Evolutionary conservation across 2,888 invertebrate genomes (phyloP), one percentile per base, ranked within the genome.

Genomic region (Halocaridina rubra): DNA sequence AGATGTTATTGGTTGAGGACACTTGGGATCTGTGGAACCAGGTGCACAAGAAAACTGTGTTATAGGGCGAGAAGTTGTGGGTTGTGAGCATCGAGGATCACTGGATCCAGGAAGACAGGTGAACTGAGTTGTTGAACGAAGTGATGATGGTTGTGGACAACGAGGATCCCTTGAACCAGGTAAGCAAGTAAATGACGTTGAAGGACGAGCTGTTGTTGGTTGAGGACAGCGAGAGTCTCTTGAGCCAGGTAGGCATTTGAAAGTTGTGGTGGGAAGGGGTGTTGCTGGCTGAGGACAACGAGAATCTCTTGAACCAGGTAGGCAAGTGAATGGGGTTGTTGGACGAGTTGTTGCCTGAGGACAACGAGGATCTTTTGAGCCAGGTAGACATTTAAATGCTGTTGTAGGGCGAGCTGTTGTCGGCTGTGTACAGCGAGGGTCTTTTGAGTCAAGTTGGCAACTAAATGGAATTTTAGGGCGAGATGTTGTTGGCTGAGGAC

Each of bases 291-390:
- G 24, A 7, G 76, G 81, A 71, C 79, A 84, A 7, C 75, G 13
- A 16, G 87, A 75, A 29, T 86, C 88, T 30, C 53, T 79, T 69
- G 87, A 85, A 24, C 82, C 85, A 22, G 84, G 81, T 16, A 32
- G 32, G 61, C 84, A 85, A 19, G 57, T 64, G 30, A 30, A 59
- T 13, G 39, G 46, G 16, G 84, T 39, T n/a, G 75, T 64, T n/a
- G 69, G 33, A 1, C 27, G 61, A 0, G 61, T 22, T 61, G 64
- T 32, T 2, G 19, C n/a, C 32, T 1, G 2, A 24, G 13, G 46
- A 80, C 87, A 85, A 77, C 90, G 86, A 0, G 89, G 91, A 71
- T 90, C 88, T n/a, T 61, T 82, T 33, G 87, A 87, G 10, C 81
- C 81, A 29, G 84, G 76, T n/a, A 27, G 24, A 61, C 84, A 86